Base-by-base conservation (phyloP, 2,113 vertebrate species). In the Gymnorhina tibicen region DNA sequence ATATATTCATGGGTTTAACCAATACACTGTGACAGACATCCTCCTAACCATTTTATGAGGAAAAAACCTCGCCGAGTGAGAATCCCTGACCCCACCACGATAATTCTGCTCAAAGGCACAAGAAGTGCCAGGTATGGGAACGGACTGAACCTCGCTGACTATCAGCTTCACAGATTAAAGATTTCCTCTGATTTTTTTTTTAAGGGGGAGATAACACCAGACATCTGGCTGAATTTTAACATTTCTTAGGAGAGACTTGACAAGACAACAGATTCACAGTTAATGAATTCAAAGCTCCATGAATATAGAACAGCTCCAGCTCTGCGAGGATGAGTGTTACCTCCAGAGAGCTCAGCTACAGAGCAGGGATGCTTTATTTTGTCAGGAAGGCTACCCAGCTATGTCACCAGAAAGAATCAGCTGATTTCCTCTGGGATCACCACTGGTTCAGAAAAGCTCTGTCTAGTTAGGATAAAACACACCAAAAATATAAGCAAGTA, bases 211-310 rank as follows among this genome's bases (percentile, higher is more conserved):
- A 84, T 66, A 95, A 88, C 72, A 88, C 67, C 86, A 92, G 95
- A 89, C 92, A 93, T 91, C 92, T 96, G 90, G 91, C 75, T 96
- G 92, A 93, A 87, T 93, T 91, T 88, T 93, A 69, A 72, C 67
- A 35, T 95, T 96, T 89, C 86, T 85, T 93, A 85, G 77, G 46
- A 93, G 52, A 64, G 72, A 86, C 55, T 94, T 93, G 90, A 96
- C 85, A 91, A 95, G 80, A 85, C 80, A 95, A 96, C 74, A 92
- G 75, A 91, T 92, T 93, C 91, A 64, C 83, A 92, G 92, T 68
- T 97, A 96, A 97, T 95, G 85, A 93, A 96, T 95, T 97, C 97
- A 95, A 95, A 92, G 56, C 39, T 64, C 89, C 77, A 95, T 93
- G 96, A 96, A 94, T 97, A 94, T 84, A 93, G 90, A 96, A 88